Base-by-base conservation (phyloP, 1,140 invertebrate genomes). In the Micrasema longulum region DNA sequence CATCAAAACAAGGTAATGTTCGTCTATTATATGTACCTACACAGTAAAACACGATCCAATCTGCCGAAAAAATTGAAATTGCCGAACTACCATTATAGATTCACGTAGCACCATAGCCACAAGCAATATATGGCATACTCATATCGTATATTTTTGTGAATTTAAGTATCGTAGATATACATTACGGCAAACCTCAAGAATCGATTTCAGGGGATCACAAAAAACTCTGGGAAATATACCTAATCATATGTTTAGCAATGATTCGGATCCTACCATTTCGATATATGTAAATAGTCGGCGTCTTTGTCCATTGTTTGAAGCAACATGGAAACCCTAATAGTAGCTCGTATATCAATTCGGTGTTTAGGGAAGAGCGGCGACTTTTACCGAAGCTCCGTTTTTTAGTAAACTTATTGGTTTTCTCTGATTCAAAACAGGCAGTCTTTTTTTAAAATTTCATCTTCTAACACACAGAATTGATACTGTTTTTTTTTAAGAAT, bases 161-260 rank as follows among this genome's bases (percentile, higher is more conserved):
- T 22, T 3, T 11, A 18, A 36, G 31, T 26, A 60, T 14, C 14
- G 22, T 10, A 14, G n/a, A 36, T n/a, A 23, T 55, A 35, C 14
- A 26, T 60, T 60, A 60, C 55, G 55, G 55, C 36, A 60, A 60
- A 60, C 55, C 55, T 60, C 55, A 60, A 60, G 36, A 60, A 60
- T 60, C 55, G 55, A 60, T 60, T 38, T 60, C 14, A 7, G 55
- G 16, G n/a, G 16, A 23, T 53, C 14, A 60, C 55, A 60, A 60
- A 60, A 38, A 36, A 60, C 55, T 3, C 18, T 9, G 9, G 10
- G 55, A 60, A 60, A 60, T 60, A 41, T 38, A 47, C n/a, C n/a
- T 47, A 60, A 41, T 60, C 36, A 60, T 60, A 41, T 41, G 35
- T 60, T 60, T 60, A 22, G 55, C 16, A 18, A n/a, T 43, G 36